Base-by-base conservation (phyloP, 2,888 invertebrate genomes). In the Pelosia muscerda region DNA sequence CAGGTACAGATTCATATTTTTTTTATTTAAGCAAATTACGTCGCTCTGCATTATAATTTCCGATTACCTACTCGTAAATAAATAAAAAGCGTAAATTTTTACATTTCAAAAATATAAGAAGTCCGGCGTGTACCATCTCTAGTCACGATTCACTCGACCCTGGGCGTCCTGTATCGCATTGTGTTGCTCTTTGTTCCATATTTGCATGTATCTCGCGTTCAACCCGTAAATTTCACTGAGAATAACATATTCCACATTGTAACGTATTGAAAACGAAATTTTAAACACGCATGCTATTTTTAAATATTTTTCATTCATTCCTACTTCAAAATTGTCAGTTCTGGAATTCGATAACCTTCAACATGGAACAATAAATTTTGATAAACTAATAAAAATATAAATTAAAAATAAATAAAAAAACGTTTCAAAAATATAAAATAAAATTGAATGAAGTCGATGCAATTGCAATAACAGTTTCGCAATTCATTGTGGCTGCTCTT, bases 201-300 rank as follows among this genome's bases (percentile, higher is more conserved):
- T 76, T 73, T 69, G 65, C 78, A 79, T 76, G 73, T 75, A 76
- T 66, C 71, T 74, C 79, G 73, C 75, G 77, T 79, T 67, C 65
- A 66, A 60, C 67, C 76, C 73, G 76, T 84, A 84, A 86, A 85
- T 84, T 73, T 68, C 68, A 81, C 78, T 71, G 76, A 76, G 71
- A 72, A 75, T 71, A 76, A 77, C 68, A 81, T 76, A 81, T 82
- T 78, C 62, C 69, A 68, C 72, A 65, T 73, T 64, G 71, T 68
- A 74, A 71, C 69, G 75, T 81, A 84, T 81, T 77, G 79, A 79
- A 82, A 82, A 77, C 74, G 68, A 73, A 75, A 77, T 74, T 65
- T 55, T 25, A 65, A 67, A 66, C 9, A 53, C 22, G 11, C 19
- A 8, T 15, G 22, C 28, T 26, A 11, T 61, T 66, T 59, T 61